Evolutionary conservation across 2,113 vertebrate species (phyloP), one percentile per base, ranked within the genome.

Genomic region (Gymnorhina tibicen): DNA sequence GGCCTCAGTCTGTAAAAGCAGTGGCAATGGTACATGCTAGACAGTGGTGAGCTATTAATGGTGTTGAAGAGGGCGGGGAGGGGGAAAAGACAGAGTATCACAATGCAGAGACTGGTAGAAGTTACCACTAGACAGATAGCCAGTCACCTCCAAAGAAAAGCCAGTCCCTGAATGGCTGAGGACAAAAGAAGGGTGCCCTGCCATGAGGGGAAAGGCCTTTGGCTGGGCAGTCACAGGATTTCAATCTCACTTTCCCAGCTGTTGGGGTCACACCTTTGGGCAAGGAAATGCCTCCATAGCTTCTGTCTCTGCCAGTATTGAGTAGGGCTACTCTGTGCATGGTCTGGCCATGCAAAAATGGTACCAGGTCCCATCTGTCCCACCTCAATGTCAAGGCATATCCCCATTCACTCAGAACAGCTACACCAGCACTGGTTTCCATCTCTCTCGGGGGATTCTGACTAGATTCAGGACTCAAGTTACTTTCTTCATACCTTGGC

Each of bases 331-430:
- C 9, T 56, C 16, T 55, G 18, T 33, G 24, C 16, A 26, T 5
- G 3, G 46, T n/a, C 50, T 53, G 17, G 46, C n/a, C 27, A 10
- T 1, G 2, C 20, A 80, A 33, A 47, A 44, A 41, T 11, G 9
- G 46, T 39, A 56, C 18, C 20, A 64, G 23, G 3, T 55, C 23
- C 42, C 28, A 46, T 27, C 14, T 69, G 21, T 32, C 37, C 72
- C 22, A 39, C 20, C 16, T 73, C 4, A 1, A 26, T 1, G 0
- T 50, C 13, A 44, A 80, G 28, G 10, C 5, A 6, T 1, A 5
- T n/a, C 19, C 33, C 17, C 23, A 37, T 73, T 77, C 55, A 52
- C 20, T 39, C 35, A 42, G 20, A 81, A 77, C 10, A 87, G 16
- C 10, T 89, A 26, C 2, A n/a, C 7, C 32, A 89, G 17, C 35